phyloP scores from a whole-genome alignment of 1,140 invertebrate genomes.

The Hydropsyche tenuis region DNA sequence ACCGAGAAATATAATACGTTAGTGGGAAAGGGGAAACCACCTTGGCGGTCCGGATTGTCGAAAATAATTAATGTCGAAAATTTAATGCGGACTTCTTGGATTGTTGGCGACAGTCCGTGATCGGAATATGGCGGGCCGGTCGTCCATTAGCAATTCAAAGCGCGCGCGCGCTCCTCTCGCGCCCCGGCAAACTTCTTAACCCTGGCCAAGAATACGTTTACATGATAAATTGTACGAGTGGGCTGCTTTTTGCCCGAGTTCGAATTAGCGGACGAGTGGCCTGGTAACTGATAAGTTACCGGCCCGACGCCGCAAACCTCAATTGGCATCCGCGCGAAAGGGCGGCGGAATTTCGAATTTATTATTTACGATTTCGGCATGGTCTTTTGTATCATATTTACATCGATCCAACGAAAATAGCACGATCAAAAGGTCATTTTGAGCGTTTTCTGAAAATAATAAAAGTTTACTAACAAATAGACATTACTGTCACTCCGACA shows the following conservation, averaged over 20 bases:
- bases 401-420: too few relatives aligned
- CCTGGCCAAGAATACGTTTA: constrained; percentile 35
- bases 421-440: too few relatives aligned
- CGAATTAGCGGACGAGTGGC: background rate
- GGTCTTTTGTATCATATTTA: too few relatives aligned
- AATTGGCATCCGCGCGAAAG: too few relatives aligned
- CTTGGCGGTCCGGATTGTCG: constrained; percentile 18
- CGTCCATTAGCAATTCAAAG: constrained; percentile 31
- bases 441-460: too few relatives aligned
- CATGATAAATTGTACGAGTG: constrained; percentile 32
- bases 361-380: too few relatives aligned
- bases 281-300: too few relatives aligned
- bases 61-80: constrained; percentile 38
- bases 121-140: constrained; percentile 3
- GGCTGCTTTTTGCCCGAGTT: constrained; percentile 8
- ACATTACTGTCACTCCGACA: too few relatives aligned
- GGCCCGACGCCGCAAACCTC: too few relatives aligned
- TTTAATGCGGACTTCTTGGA: constrained; percentile 34
- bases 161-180: constrained; percentile 4
- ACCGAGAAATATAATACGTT: background rate
- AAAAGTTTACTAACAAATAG: too few relatives aligned
- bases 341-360: too few relatives aligned
- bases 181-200: constrained; percentile 32
- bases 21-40: background rate
- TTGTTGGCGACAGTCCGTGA: constrained; percentile 32